Conservation (phyloP, 2,888 invertebrate genomes). For the Drosophila rubida region DNA sequence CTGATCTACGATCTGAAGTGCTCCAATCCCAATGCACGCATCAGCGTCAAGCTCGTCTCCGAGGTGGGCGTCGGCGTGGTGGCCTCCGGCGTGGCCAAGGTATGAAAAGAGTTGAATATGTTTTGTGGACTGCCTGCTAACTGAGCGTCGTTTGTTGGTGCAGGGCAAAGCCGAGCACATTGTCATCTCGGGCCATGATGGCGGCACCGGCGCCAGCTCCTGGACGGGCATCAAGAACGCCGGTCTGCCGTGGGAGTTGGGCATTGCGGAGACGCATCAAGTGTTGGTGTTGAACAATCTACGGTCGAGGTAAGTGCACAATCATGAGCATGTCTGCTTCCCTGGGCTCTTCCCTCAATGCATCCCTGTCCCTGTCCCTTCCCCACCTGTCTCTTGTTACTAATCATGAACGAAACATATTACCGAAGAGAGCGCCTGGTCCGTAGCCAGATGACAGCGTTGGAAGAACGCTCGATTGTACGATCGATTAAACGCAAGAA, state of each 20-base stretch:
- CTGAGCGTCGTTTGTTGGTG: background rate
- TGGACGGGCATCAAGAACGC: slow-evolving; percentile 99
- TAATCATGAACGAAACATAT: slow-evolving; percentile 83
- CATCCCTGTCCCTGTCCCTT: slow-evolving; percentile 33
- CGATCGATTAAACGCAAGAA: slow-evolving; percentile 19
- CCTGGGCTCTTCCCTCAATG: slow-evolving; percentile 49
- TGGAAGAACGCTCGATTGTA: slow-evolving; percentile 44
- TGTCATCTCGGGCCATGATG: slow-evolving; percentile 99
- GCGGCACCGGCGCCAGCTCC: slow-evolving; percentile 99
- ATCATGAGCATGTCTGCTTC: slow-evolving; percentile 42
- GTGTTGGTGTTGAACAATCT: slow-evolving; percentile 97
- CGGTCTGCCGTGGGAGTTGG: slow-evolving; percentile 99
- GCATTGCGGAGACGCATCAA: slow-evolving; percentile 99
- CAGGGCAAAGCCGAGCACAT: slow-evolving; percentile 99
- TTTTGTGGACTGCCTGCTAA: background rate
- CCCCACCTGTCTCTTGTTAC: slow-evolving; percentile 68
- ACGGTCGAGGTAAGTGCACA: slow-evolving; percentile 87
- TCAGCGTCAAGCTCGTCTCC: slow-evolving; percentile 98
- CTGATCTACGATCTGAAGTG: slow-evolving; percentile 99
- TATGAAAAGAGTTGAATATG: slow-evolving; percentile 73
- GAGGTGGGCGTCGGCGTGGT: slow-evolving; percentile 99
- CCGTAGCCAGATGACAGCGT: slow-evolving; percentile 83
- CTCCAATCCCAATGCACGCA: slow-evolving; percentile 96
- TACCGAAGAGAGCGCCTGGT: slow-evolving; percentile 83
- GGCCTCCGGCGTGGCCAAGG: slow-evolving; percentile 99